Evolutionary conservation across 2,888 invertebrate genomes (phyloP), one percentile per base, ranked within the genome.

Genomic region (Adelphocoris suturalis): DNA sequence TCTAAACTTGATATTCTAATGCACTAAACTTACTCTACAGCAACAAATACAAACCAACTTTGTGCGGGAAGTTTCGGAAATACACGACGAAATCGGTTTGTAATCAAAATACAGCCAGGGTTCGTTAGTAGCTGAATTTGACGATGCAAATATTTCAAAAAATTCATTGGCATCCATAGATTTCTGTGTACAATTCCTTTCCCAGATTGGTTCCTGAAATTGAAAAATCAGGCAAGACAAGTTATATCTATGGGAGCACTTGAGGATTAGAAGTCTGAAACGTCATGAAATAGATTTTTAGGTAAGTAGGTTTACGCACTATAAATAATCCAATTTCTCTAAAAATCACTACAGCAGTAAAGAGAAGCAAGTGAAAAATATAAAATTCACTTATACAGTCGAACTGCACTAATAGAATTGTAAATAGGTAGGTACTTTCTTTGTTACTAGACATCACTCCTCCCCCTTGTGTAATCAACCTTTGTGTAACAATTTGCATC

Each of bases 71-170:
- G 16, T 23, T 14, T 46, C 27, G 52, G 19, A 23, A 14, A 61
- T 23, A 81, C 89, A 75, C 23, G 55, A 14, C 11, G 95, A 94
- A 93, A 97, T 94, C 93, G 97, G 95, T 94, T 97, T 97, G 93
- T 98, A 97, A 93, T 97, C 97, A 93, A 97, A 97, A 93, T 98
- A 98, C 93, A 96, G 95, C 96, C 97, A 97, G 16, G 93, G 91
- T 9, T 89, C 37, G 3, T 14, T n/a, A 27, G 14, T 19, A 13
- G 16, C 13, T n/a, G 19, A 19, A 61, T 46, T 61, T 92, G 46
- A 93, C 92, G 12, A 94, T 14, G 76, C 76, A 85, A 89, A 89
- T 14, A 55, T 48, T n/a, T 90, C 78, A n/a, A 90, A 68, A 52
- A 90, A 90, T 1, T 81, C 86, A 46, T 55, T 23, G 27, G 97